These are phyloP conservation scores for Empidonax traillii DNA, from an alignment of 2,113 vertebrate genomes.

Conservation along the genomic window DNA sequence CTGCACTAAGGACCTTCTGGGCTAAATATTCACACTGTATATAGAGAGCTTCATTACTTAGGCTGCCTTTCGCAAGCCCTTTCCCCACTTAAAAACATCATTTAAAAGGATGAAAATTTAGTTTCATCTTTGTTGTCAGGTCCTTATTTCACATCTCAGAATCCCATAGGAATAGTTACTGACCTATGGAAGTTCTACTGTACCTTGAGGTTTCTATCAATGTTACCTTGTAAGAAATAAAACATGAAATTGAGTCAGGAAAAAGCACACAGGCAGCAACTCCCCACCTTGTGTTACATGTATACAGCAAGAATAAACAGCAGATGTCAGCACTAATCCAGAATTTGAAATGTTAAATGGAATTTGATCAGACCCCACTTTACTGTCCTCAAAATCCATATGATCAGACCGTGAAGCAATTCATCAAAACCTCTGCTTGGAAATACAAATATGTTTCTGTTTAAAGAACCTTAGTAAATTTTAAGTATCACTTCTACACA, in stretches of 20 bases:
- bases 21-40: neutral
- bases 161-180: neutral
- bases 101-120: neutral
- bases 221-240: neutral
- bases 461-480: neutral
- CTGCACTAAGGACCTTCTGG: neutral
- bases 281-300: neutral
- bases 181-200: neutral
- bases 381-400: neutral
- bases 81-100: neutral
- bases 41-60: neutral
- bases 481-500: neutral
- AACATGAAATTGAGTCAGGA: neutral
- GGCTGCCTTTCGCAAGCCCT: neutral
- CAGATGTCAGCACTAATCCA: constrained; percentile 64
- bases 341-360: neutral
- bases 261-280: neutral
- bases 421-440: neutral
- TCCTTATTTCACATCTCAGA: neutral
- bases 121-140: neutral
- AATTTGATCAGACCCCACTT: neutral
- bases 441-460: neutral
- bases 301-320: constrained; percentile 17
- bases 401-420: neutral
- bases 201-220: neutral